Evolutionary conservation across 1,140 invertebrate genomes (phyloP), one percentile per base, ranked within the genome.

Genomic region (Megalopta genalis): DNA sequence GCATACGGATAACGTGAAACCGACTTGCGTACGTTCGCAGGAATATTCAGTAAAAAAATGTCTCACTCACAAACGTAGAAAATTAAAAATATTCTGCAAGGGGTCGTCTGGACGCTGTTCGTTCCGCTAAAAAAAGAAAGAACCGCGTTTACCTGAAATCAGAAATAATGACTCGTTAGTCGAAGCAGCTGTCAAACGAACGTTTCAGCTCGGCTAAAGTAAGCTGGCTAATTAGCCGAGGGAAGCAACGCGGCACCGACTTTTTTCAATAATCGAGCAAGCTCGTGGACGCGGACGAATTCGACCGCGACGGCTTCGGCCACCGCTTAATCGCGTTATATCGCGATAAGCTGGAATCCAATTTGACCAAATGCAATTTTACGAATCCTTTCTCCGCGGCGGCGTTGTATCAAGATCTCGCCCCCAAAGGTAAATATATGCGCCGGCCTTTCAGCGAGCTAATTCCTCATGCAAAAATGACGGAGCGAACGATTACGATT

Each of bases 281-380:
- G 14, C 10, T 1, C 32, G 16, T 52, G 16, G 5, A 23, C 60
- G 66, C 74, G 62, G 64, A 59, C 66, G 69, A 82, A 81, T 87
- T 86, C 64, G 57, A 80, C 62, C 52, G 25, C 65, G 81, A 70
- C 67, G 77, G 70, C 32, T 70, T 83, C 81, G 63, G 27, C 32
- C 37, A 54, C 52, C 21, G 62, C 57, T 84, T 84, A 84, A 84
- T 84, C 83, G 82, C 60, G 71, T 84, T 84, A 84, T 54, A 75
- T 63, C 5, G 46, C 23, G 59, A 71, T 64, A 78, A 71, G 66
- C 77, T 60, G 10, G 63, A 80, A 84, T 84, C 71, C 78, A 82
- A 84, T 84, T 72, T 84, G 77, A 57, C 42, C 71, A 76, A 77
- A 84, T 80, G 82, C 77, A 83, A 84, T 84, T 84, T 71, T 62